Percentiles rank a stretch among this genome's conserved stretches.
phyloP scores from a whole-genome alignment of 2,113 vertebrate species.

The Halichoerus grypus region DNA sequence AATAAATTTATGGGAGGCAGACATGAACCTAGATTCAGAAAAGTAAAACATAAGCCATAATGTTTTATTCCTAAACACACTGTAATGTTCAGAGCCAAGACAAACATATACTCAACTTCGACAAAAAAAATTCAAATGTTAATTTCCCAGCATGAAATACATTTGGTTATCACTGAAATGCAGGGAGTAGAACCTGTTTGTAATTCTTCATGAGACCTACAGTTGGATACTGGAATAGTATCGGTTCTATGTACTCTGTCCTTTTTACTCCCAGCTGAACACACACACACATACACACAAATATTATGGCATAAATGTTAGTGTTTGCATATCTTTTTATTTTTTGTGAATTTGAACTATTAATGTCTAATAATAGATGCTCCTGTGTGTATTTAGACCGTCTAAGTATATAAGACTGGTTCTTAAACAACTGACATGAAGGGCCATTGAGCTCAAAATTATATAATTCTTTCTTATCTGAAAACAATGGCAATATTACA shows the following conservation, averaged over 20 bases:
- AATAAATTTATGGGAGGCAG: not conserved
- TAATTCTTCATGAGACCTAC: not conserved
- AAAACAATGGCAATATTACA: not conserved
- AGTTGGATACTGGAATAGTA: not conserved
- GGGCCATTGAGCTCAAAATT: not conserved
- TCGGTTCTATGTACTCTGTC: not conserved
- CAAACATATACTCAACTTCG: not conserved
- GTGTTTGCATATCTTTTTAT: not conserved
- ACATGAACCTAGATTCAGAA: not conserved
- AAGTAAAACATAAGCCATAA: not conserved
- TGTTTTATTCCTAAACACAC: not conserved
- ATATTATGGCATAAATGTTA: not conserved
- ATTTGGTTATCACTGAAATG: not conserved
- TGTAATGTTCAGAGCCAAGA: not conserved
- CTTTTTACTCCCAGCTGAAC: not conserved
- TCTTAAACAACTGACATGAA: not conserved
- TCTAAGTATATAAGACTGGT: not conserved
- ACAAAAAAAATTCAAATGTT: conserved; percentile 21
- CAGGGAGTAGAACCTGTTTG: not conserved
- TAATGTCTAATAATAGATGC: not conserved
- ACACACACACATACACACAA: no score
- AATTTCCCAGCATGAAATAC: not conserved
- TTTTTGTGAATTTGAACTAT: not conserved
- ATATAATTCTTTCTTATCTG: not conserved
- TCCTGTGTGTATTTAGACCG: not conserved